phyloP scores from a whole-genome alignment of 2,888 invertebrate genomes.

The Microctonus brassicae region DNA sequence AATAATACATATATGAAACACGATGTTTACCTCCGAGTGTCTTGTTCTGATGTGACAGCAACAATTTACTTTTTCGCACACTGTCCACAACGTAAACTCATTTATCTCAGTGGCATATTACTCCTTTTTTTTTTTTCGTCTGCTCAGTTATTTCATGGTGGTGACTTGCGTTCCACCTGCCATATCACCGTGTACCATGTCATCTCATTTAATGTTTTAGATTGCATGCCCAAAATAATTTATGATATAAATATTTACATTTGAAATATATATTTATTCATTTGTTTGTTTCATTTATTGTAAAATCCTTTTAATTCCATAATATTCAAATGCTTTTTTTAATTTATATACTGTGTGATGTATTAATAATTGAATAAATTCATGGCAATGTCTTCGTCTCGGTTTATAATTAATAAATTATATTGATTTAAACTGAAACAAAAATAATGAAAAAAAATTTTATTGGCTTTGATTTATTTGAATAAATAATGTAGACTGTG shows the following conservation, averaged over 20 bases:
- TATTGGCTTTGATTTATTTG: background rate
- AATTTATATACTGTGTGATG: background rate
- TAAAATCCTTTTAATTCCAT: background rate
- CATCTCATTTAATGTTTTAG: constrained; percentile 1
- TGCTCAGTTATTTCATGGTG: constrained; percentile 26
- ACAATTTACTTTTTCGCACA: constrained; percentile 11
- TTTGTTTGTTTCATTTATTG: background rate
- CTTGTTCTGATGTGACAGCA: constrained; percentile 12
- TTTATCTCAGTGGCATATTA: constrained; percentile 12
- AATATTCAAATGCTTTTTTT: background rate
- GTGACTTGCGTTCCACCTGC: constrained; percentile 31
- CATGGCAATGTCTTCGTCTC: background rate
- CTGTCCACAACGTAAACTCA: constrained; percentile 10
- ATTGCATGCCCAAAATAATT: constrained; percentile 10
- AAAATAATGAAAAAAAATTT: background rate
- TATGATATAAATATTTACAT: background rate
- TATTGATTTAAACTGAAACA: background rate
- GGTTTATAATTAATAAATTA: background rate
- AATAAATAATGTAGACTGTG: background rate
- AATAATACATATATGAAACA: background rate
- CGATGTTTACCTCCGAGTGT: constrained; percentile 23
- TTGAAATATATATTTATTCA: background rate
- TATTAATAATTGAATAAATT: background rate
- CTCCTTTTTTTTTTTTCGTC: background rate
- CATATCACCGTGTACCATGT: constrained; percentile 5